Evolutionary conservation across 2,113 vertebrate species (phyloP).

Genomic region (Guaruba guarouba): DNA sequence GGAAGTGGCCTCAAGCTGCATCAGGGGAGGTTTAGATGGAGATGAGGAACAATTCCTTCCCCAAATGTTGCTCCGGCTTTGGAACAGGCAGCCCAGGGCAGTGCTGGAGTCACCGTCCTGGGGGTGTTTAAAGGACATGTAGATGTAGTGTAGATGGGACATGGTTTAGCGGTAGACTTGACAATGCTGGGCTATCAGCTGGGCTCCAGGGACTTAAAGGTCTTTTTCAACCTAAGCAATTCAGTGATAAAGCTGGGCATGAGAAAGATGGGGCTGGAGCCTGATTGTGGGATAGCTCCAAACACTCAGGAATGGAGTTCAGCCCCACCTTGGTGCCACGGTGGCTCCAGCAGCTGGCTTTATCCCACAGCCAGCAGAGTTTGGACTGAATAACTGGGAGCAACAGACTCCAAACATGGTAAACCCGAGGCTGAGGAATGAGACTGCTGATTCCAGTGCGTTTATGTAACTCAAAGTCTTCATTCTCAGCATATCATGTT

Average conservation of each 20-base stretch:
- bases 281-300: rapidly evolving
- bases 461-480: background rate
- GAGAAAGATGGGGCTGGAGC: background rate
- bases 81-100: background rate
- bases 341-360: background rate
- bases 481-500: background rate
- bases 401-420: background rate
- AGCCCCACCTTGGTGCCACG: rapidly evolving
- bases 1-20: background rate
- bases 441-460: background rate
- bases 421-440: background rate
- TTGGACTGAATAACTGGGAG: background rate
- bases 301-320: background rate
- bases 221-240: background rate
- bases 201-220: background rate
- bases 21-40: background rate
- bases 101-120: background rate
- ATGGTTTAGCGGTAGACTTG: background rate
- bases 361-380: background rate
- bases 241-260: background rate
- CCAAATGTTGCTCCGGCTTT: background rate
- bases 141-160: background rate
- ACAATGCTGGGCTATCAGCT: background rate
- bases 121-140: background rate
- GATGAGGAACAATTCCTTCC: background rate